Evolutionary conservation across 2,888 invertebrate genomes (phyloP).

Genomic region (Antheraea assamensis): DNA sequence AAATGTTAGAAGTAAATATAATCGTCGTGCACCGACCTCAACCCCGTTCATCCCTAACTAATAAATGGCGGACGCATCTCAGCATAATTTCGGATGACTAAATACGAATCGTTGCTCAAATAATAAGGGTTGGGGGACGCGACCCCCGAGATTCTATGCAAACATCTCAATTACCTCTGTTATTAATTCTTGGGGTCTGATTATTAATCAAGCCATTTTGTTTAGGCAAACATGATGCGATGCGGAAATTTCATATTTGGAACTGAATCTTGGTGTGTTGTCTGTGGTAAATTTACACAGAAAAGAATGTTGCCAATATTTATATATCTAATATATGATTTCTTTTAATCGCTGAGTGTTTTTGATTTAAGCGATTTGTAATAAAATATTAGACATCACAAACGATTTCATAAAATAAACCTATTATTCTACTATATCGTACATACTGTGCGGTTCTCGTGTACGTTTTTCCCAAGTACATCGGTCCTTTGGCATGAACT

Average conservation of each 20-base stretch:
- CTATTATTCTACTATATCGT: no score
- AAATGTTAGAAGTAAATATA: neutral
- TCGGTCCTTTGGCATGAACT: no score
- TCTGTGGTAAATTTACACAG: neutral
- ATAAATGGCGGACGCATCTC: conserved; percentile 50
- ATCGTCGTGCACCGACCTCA: neutral
- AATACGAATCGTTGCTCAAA: conserved; percentile 71
- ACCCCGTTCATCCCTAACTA: conserved; percentile 37
- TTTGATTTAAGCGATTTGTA: neutral
- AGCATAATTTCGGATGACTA: conserved; percentile 75
- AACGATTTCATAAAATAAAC: neutral
- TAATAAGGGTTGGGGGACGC: conserved; percentile 45
- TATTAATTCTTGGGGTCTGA: conserved; percentile 73
- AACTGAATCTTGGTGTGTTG: neutral
- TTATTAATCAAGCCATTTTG: conserved; percentile 61
- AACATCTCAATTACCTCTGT: conserved; percentile 79
- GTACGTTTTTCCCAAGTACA: no score
- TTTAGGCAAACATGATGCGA: conserved; percentile 46
- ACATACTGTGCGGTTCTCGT: no score
- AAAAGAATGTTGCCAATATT: no score
- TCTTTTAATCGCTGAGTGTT: neutral
- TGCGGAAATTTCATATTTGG: conserved; percentile 18
- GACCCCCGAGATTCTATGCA: conserved; percentile 60
- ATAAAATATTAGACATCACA: neutral
- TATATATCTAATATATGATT: neutral